phyloP scores from a whole-genome alignment of 1,140 invertebrate species.

The Trachelipus rathkii region DNA sequence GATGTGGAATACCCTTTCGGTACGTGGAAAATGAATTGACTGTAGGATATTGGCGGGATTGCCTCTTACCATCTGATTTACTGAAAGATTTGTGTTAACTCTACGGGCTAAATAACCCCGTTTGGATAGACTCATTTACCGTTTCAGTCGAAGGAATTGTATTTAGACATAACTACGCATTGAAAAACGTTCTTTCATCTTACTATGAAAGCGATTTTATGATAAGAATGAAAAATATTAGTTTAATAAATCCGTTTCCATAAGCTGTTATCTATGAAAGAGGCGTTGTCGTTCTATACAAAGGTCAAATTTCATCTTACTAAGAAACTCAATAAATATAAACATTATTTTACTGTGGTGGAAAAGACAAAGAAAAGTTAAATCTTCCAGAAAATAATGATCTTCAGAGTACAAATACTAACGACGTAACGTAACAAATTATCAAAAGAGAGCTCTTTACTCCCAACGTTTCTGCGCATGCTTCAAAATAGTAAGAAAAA shows the following conservation, averaged over 20 bases:
- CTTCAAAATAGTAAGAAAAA: neutral
- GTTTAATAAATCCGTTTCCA: neutral
- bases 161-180: neutral
- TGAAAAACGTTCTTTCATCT: neutral
- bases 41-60: neutral
- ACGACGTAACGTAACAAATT: too few species aligned
- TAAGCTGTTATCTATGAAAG: neutral
- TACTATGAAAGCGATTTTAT: neutral
- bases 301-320: neutral
- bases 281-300: neutral
- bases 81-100: neutral
- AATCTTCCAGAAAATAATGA: too few species aligned
- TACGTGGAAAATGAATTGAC: neutral
- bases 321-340: neutral
- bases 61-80: neutral
- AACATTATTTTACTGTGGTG: too few species aligned
- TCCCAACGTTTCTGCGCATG: neutral
- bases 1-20: neutral
- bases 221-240: neutral
- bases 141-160: neutral
- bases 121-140: neutral
- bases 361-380: too few species aligned
- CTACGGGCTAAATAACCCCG: neutral
- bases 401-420: too few species aligned
- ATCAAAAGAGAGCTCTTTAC: too few species aligned